Conservation (phyloP, 2,888 invertebrate genomes). For the Stenodema calcarata region DNA sequence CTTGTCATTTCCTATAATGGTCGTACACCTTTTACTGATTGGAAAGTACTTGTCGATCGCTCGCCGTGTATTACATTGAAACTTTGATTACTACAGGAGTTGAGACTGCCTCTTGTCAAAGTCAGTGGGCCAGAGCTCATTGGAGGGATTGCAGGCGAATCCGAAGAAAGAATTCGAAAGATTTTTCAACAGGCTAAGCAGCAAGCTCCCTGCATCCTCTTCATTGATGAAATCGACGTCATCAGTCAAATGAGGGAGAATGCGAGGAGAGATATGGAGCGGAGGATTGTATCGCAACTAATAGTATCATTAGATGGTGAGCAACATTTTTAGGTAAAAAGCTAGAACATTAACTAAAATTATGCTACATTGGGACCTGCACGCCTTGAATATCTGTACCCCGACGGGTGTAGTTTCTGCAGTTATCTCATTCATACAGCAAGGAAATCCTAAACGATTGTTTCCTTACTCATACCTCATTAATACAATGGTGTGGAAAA, state of each 20-base stretch:
- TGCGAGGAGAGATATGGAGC: conserved; percentile 95
- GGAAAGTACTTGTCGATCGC: too few species aligned
- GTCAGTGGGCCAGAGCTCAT: conserved; percentile 92
- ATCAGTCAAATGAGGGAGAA: conserved; percentile 88
- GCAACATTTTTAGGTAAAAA: too few species aligned
- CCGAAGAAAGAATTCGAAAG: conserved; percentile 90
- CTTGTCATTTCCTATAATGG: background rate
- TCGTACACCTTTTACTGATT: too few species aligned
- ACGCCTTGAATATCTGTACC: too few species aligned
- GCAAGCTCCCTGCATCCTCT: conserved; percentile 81
- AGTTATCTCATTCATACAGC: too few species aligned
- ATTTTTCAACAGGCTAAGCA: conserved; percentile 83
- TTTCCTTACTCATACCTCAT: too few species aligned
- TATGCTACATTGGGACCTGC: too few species aligned
- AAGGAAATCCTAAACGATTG: too few species aligned
- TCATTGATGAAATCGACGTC: conserved; percentile 97
- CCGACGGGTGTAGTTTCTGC: too few species aligned
- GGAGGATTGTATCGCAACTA: conserved; percentile 91
- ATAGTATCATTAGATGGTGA: conserved; percentile 86
- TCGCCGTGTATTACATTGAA: background rate
- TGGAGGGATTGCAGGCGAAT: conserved; percentile 94
- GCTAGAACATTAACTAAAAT: too few species aligned
- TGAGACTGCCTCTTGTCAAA: conserved; percentile 82
- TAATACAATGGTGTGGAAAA: background rate
- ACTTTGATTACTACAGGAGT: conserved; percentile 67